phyloP scores from a whole-genome alignment of 2,888 invertebrate genomes.

The Alviniconcha strummeri region DNA sequence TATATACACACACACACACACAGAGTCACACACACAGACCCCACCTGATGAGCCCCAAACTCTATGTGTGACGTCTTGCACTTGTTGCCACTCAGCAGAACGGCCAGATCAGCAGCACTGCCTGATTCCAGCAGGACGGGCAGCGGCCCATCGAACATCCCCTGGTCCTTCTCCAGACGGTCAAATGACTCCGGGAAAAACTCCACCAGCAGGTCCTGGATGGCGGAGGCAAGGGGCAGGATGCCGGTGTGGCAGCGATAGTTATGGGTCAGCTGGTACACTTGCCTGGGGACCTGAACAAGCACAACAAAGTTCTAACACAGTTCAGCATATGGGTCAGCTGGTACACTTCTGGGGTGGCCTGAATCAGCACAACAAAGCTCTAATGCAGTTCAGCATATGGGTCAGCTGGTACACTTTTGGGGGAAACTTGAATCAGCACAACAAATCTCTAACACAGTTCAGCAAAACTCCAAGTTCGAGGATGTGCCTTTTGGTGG shows the following conservation, averaged over 20 bases:
- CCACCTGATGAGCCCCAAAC: conserved; percentile 68
- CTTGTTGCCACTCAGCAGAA: conserved; percentile 54
- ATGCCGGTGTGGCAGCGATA: conserved; percentile 68
- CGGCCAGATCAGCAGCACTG: conserved; percentile 49
- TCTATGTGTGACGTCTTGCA: conserved; percentile 67
- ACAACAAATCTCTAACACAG: no score
- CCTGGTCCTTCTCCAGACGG: conserved; percentile 62
- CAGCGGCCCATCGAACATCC: conserved; percentile 63
- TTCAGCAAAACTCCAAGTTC: no score
- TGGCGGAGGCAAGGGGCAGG: conserved; percentile 61
- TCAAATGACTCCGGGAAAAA: conserved; percentile 69
- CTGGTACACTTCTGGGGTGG: no score
- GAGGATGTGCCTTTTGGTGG: no score
- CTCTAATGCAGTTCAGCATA: no score
- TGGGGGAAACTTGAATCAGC: no score
- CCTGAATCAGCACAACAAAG: no score
- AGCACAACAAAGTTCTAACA: no score
- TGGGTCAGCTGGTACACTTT: no score
- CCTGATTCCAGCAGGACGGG: conserved; percentile 66
- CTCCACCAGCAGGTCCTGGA: conserved; percentile 63
- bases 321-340: no score
- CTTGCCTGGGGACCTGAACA: conserved; percentile 49
- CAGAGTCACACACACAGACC: not conserved
- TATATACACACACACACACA: not conserved
- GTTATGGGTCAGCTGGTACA: conserved; percentile 64